Evolutionary conservation across 2,888 invertebrate species (phyloP).

Genomic region (Eulithis prunata): DNA sequence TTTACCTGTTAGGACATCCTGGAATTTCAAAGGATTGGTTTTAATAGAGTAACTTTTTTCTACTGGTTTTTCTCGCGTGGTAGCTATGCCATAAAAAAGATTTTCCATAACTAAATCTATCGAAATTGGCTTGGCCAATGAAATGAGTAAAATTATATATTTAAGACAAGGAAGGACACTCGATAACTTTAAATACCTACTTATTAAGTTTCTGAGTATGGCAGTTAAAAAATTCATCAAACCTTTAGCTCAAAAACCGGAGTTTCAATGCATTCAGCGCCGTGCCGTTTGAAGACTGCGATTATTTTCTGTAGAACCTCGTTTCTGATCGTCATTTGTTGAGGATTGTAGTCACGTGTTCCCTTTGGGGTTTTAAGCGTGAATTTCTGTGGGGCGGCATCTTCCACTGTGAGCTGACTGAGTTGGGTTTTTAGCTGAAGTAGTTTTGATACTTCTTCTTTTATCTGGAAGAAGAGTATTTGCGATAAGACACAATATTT

Average conservation of each 20-base stretch:
- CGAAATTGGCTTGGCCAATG: too few relatives aligned
- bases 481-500: background rate
- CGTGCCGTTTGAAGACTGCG: slow-evolving; percentile 96
- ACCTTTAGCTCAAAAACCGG: slow-evolving; percentile 99
- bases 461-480: slow-evolving; percentile 85
- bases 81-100: too few relatives aligned
- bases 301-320: slow-evolving; percentile 94
- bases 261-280: slow-evolving; percentile 99
- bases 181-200: too few relatives aligned
- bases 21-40: slow-evolving; percentile 26
- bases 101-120: too few relatives aligned
- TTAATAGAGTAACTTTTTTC: background rate
- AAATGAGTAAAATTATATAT: too few relatives aligned
- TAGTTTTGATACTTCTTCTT: slow-evolving; percentile 92
- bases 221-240: background rate
- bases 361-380: slow-evolving; percentile 96
- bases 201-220: too few relatives aligned
- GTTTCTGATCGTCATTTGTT: slow-evolving; percentile 97
- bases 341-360: slow-evolving; percentile 96
- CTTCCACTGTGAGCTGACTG: slow-evolving; percentile 85
- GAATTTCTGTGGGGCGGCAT: slow-evolving; percentile 89
- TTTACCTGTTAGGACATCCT: slow-evolving; percentile 99
- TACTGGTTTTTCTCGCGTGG: too few relatives aligned
- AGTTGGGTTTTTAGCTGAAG: slow-evolving; percentile 91
- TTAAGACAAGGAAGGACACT: too few relatives aligned